Evolutionary conservation across 2,888 invertebrate genomes (phyloP), one percentile per base, ranked within the genome.

Genomic region (Flabesymbios commensalis): DNA sequence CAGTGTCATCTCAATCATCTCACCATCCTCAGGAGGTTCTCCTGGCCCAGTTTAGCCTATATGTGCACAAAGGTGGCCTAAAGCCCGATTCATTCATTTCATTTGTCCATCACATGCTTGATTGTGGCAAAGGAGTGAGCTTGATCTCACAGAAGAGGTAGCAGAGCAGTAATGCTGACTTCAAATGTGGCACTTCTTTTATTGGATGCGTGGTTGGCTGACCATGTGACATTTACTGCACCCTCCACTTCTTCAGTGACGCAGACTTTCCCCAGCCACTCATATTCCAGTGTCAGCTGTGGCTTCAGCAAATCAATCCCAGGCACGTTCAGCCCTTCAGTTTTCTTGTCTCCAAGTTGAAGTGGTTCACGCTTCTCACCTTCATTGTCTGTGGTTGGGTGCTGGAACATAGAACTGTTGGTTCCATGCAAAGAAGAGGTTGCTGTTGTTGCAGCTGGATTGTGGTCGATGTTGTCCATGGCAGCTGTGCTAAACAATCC

Each of bases 391-490:
- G 24, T 7, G 28, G 31, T 41, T 48, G 64, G 65, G 53, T 69
- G 67, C 48, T 66, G 67, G 45, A 67, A 68, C n/a, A 67, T 10
- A 4, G 70, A 70, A 33, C 67, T 65, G 29, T 58, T 59, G 3
- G 68, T 68, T 3, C 70, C 70, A 59, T 71, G 67, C 32, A 65
- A 65, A 17, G 64, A 65, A 19, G 54, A 53, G 19, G 45, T 60
- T 26, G 67, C 64, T 36, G 63, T 66, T 17, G 66, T 61, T 47
- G 68, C 47, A 33, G 53, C 57, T 36, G 68, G 66, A 48, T 68
- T 72, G 33, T 68, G 68, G 33, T 72, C 70, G 32, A 67, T 71
- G 52, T 67, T 72, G 43, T 72, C 69, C 31, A 70, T 57, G 19
- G 67, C 69, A 39, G 68, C 31, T 42, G 67, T 68, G 10, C 71